A percentile compares a stretch with the other conserved stretches of the same genome.
These are phyloP conservation scores for Polyploca ridens DNA, from an alignment of 2,888 invertebrate genomes.

Conservation along the genomic window DNA sequence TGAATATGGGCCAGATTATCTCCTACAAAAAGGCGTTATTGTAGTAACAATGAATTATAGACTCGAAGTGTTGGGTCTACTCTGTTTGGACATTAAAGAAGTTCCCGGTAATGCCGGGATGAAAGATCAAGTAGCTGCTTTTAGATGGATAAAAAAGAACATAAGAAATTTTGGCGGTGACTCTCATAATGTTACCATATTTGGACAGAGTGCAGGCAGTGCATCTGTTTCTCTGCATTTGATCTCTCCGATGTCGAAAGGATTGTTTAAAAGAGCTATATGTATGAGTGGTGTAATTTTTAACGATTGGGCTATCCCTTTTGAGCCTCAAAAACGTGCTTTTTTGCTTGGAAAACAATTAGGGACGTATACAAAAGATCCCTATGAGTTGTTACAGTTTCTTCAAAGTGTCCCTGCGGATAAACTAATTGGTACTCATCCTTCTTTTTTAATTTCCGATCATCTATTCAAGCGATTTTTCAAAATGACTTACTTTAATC, in stretches of 20 bases:
- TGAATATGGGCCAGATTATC: conserved; percentile 66
- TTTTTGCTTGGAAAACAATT: conserved; percentile 34
- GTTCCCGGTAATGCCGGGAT: conserved; percentile 77
- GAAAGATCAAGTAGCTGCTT: conserved; percentile 75
- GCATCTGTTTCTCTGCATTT: conserved; percentile 61
- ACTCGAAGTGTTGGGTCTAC: conserved; percentile 66
- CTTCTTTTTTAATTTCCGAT: neutral
- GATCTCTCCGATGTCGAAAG: conserved; percentile 72
- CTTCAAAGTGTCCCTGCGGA: conserved; percentile 33
- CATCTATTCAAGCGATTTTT: neutral
- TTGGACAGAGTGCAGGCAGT: conserved; percentile 74
- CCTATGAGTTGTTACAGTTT: conserved; percentile 25
- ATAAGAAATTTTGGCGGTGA: conserved; percentile 70
- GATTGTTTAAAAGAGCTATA: conserved; percentile 80
- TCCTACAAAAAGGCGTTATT: conserved; percentile 62
- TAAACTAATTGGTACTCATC: conserved; percentile 38
- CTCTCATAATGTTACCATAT: conserved; percentile 69
- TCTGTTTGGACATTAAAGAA: conserved; percentile 65
- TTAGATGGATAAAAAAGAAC: conserved; percentile 69
- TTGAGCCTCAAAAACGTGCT: conserved; percentile 69
- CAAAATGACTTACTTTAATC: neutral
- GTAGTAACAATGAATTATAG: conserved; percentile 74
- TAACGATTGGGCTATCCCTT: conserved; percentile 79
- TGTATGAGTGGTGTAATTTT: conserved; percentile 88
- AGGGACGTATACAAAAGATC: conserved; percentile 33